Evolutionary conservation across 2,797 vertebrate genomes (phyloP), one percentile per base, ranked within the genome.

Genomic region (Rhinichthys osculus): DNA sequence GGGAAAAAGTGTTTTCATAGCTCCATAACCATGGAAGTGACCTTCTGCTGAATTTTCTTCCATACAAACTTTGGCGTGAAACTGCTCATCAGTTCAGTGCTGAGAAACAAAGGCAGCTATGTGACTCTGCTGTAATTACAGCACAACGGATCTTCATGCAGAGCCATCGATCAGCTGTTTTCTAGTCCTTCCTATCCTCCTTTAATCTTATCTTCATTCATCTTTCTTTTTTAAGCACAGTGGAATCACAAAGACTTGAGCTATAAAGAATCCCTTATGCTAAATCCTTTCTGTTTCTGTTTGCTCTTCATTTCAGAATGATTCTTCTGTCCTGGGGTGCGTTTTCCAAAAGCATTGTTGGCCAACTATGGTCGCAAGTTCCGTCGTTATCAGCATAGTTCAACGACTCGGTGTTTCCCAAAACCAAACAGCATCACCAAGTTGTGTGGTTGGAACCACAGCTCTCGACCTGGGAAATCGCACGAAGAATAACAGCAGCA

Each of bases 21-120:
- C 82, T 85, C 67, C 66, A 82, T 76, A 85, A 87, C 64, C 72
- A 79, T n/a, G 81, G 52, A 67, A 66, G 72, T 89, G 88, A 91
- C 90, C 89, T 86, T 89, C 84, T 84, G 62, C 69, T 74, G 86
- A 77, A 85, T 77, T 77, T 52, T 64, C 76, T 86, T 88, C 81
- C 70, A 74, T 54, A 88, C 54, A 71, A 84, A 85, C 64, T 47
- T 33, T 76, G 79, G 50, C 27, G 40, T 33, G 57, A 54, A 79
- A 73, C 30, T 38, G 80, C 84, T 87, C 62, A 88, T 88, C 81
- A 82, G 85, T 88, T 89, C 69, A 79, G 54, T 76, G 7, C 70
- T 66, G 35, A 27, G 79, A 83, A 85, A 89, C 85, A 86, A 88
- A 86, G 82, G 52, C 77, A 40, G 54, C 79, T 5, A 16, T 87